These are phyloP conservation scores for Pygoscelis adeliae DNA, from an alignment of 2,113 vertebrate genomes.

Conservation along the genomic window DNA sequence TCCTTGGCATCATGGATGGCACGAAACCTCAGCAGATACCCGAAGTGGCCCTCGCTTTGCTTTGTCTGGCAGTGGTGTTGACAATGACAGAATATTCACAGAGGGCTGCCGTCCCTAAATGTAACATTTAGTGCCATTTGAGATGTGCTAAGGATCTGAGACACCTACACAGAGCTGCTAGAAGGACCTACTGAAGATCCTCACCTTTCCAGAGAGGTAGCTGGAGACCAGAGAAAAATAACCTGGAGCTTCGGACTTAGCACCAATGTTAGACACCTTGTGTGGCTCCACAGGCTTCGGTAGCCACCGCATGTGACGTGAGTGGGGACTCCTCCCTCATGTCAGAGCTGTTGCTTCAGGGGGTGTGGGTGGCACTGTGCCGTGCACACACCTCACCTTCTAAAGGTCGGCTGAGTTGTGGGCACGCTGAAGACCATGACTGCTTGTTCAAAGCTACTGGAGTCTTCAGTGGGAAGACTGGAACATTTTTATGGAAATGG, in stretches of 20 bases:
- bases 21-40: neutral
- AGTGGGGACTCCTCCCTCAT: neutral
- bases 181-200: neutral
- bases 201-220: neutral
- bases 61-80: neutral
- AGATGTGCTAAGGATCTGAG: neutral
- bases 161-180: neutral
- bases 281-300: rapidly evolving
- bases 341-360: neutral
- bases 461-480: neutral
- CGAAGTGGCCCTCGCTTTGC: neutral
- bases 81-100: neutral
- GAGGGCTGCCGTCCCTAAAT: neutral
- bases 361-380: neutral
- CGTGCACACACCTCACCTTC: neutral
- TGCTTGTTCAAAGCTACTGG: neutral
- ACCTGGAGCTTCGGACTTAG: neutral
- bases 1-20: neutral
- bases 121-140: neutral
- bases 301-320: neutral
- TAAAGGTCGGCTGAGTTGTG: neutral
- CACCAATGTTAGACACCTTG: neutral
- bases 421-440: neutral
- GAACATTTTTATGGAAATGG: neutral
- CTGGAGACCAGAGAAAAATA: neutral